A percentile compares a stretch with the other conserved stretches of the same genome.
These are phyloP conservation scores for Menura novaehollandiae DNA, from an alignment of 2,113 vertebrate species.

Conservation along the genomic window DNA sequence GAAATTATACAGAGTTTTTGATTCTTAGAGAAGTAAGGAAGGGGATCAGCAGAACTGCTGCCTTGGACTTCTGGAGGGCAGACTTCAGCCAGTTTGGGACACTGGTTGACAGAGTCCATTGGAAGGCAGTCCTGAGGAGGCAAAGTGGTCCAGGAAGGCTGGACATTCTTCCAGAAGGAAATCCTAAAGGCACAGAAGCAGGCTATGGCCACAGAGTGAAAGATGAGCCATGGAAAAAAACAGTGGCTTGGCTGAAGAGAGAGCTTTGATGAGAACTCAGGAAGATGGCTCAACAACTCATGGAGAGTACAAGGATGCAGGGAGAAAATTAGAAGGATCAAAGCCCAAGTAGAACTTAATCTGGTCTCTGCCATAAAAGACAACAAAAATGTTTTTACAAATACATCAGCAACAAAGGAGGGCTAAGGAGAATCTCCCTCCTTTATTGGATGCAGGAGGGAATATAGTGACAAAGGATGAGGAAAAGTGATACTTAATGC, in stretches of 20 bases:
- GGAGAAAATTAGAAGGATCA: background rate
- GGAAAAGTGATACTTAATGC: background rate
- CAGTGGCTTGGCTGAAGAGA: background rate
- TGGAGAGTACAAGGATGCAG: background rate
- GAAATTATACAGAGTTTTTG: background rate
- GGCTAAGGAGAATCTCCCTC: background rate
- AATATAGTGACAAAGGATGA: background rate
- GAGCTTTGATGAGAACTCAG: background rate
- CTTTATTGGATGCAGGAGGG: background rate
- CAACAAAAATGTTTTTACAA: background rate
- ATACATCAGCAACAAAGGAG: background rate
- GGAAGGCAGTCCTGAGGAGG: background rate
- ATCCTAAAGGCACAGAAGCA: background rate
- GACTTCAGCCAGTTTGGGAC: background rate
- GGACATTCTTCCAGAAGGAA: background rate
- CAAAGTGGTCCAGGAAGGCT: background rate
- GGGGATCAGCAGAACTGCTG: background rate
- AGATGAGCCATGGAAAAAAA: background rate
- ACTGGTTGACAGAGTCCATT: background rate
- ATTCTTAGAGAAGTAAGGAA: background rate
- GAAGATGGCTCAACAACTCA: background rate
- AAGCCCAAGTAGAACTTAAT: background rate
- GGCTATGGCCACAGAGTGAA: background rate
- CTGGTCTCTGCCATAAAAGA: background rate
- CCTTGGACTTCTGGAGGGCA: background rate